Evolutionary conservation across 2,113 vertebrate genomes (phyloP), one percentile per base, ranked within the genome.

Genomic region (Larimichthys polyactis): DNA sequence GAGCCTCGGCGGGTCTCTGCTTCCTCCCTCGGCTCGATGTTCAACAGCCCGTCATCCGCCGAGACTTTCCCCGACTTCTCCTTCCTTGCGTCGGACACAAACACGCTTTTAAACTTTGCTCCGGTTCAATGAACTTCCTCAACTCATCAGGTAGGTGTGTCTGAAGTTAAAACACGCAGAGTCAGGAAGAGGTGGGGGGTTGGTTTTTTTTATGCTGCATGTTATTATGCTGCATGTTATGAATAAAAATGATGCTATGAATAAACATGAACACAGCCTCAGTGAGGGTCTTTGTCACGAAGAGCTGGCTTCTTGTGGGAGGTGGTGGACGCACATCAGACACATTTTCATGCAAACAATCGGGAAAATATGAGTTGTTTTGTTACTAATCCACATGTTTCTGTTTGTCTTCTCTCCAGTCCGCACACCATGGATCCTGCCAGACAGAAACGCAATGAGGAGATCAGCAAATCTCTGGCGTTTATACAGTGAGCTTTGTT

Each of bases 401-500:
- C 22, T 65, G 12, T 59, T 55, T 60, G 4, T 65, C 55, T 58
- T 29, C 24, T 9, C 17, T 20, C 11, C 70, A 86, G 83, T 62
- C 22, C 58, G 12, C 14, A 36, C 84, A 43, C 55, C 2, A 95
- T 96, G 95, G 87, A 96, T 87, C 92, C 95, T 94, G 95, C 93
- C 90, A 96, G 96, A 86, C 95, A 96, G 90, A 98, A 95, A 87
- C 96, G 97, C 74, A 96, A 94, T 86, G 94, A 96, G 75, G 96
- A 98, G 82, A 99, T 98, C 86, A 95, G 93, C 90, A 97, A 95
- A 90, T 96, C 96, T 83, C 95, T 99, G 89, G 93, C 93, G 11
- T 98, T 99, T 82, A 99, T 99, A 81, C 97, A 97, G 98, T 99
- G 93, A 96, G 97, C 46, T 4, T 1, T 36, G 29, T 20, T 2